phyloP scores from a whole-genome alignment of 2,113 vertebrate genomes.

The Empidonax alnorum region DNA sequence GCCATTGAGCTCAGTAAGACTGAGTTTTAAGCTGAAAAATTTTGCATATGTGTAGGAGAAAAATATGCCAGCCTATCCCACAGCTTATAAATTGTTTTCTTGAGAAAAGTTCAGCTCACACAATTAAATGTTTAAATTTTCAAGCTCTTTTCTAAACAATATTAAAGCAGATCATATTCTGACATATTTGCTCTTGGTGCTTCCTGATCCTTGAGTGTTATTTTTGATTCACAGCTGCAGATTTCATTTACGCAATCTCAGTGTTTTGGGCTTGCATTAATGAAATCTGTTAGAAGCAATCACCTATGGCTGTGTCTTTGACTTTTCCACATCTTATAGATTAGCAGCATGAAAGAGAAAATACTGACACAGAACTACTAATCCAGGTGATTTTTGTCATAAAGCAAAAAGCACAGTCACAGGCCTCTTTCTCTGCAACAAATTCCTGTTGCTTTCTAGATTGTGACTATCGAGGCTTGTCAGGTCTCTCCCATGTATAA shows the following conservation, averaged over 20 bases:
- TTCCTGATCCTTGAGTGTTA: neutral
- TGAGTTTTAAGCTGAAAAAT: neutral
- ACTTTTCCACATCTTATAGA: neutral
- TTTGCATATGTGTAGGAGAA: neutral
- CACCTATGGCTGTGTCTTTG: constrained; percentile 1
- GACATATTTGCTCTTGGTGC: neutral
- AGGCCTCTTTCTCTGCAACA: neutral
- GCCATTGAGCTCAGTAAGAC: neutral
- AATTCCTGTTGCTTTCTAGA: constrained; percentile 15
- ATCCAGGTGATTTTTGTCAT: neutral
- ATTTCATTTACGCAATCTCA: neutral
- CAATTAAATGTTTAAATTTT: neutral
- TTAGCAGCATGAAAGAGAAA: neutral
- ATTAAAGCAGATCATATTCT: neutral
- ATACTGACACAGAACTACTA: neutral
- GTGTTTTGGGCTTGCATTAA: neutral
- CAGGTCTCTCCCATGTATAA: neutral
- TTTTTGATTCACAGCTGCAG: constrained; percentile 19
- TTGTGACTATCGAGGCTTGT: neutral
- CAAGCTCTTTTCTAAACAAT: neutral
- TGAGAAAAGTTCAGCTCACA: neutral
- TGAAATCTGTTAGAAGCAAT: constrained; percentile 22
- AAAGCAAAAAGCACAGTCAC: neutral
- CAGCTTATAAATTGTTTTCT: neutral
- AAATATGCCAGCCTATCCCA: neutral